Conservation (phyloP, 2,113 vertebrate genomes). For the Podarcis raffonei region DNA sequence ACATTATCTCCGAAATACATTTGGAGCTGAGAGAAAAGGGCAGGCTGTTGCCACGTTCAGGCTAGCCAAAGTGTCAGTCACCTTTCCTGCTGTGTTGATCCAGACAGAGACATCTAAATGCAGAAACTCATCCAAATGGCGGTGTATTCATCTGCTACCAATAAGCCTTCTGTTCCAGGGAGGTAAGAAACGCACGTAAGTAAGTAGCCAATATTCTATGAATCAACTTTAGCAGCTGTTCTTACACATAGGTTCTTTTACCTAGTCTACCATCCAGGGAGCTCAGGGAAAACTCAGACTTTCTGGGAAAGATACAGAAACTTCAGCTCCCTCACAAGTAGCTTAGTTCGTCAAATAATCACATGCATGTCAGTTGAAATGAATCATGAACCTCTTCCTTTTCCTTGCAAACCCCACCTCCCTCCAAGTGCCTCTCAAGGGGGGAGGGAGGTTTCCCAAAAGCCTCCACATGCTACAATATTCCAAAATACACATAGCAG, state of each 20-base stretch:
- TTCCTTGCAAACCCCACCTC: not conserved
- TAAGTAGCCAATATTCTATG: not conserved
- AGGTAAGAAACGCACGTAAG: not conserved
- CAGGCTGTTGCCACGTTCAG: conserved; percentile 20
- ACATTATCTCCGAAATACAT: conserved; percentile 43
- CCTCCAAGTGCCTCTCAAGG: not conserved
- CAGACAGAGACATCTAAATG: not conserved
- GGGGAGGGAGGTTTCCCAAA: not conserved
- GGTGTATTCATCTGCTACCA: not conserved
- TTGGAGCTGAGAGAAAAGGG: conserved; percentile 17
- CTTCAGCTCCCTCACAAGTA: conserved; percentile 33
- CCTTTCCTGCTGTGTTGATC: not conserved
- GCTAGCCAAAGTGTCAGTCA: not conserved
- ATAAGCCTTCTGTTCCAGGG: not conserved
- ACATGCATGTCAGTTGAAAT: not conserved
- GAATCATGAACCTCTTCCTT: conserved; percentile 1
- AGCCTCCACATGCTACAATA: not conserved
- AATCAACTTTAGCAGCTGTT: not conserved
- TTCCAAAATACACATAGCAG: not conserved
- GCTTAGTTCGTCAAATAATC: conserved; percentile 25
- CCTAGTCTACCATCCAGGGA: conserved; percentile 8
- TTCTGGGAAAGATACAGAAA: not conserved
- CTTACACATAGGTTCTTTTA: not conserved
- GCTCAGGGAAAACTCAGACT: not conserved
- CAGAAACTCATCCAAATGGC: conserved; percentile 26